These are phyloP conservation scores for Grantiella picta DNA, from an alignment of 2,113 vertebrate species.

Conservation along the genomic window DNA sequence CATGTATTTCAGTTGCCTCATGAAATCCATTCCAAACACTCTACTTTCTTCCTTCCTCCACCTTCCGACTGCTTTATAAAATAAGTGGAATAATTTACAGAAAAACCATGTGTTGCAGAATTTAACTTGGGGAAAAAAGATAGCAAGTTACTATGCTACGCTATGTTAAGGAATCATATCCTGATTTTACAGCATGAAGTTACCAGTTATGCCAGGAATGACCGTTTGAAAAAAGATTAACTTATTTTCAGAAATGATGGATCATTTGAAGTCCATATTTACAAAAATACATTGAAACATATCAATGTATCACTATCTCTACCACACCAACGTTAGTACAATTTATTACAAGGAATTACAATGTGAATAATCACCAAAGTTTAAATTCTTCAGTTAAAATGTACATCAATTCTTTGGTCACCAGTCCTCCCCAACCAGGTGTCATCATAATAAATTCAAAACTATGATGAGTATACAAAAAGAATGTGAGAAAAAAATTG, in stretches of 20 bases:
- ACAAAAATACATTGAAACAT: neutral
- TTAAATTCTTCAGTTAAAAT: neutral
- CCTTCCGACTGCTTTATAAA: neutral
- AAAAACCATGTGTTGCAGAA: neutral
- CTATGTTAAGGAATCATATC: neutral
- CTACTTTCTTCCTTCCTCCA: neutral
- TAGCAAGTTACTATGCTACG: neutral
- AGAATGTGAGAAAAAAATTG: neutral
- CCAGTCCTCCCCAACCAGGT: neutral
- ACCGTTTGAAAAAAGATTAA: neutral
- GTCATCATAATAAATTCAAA: neutral
- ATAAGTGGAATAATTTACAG: neutral
- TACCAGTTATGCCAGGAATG: neutral
- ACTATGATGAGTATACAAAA: neutral
- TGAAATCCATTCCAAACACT: neutral
- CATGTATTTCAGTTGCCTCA: neutral
- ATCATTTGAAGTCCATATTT: neutral
- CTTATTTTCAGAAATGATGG: neutral
- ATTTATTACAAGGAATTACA: neutral
- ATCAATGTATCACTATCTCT: neutral
- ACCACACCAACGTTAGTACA: neutral
- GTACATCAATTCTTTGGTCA: neutral
- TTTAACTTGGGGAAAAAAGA: neutral
- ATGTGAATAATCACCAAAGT: neutral
- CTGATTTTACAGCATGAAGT: neutral